Evolutionary conservation across 2,888 invertebrate genomes (phyloP).

Genomic region (Cremastinae sp.): DNA sequence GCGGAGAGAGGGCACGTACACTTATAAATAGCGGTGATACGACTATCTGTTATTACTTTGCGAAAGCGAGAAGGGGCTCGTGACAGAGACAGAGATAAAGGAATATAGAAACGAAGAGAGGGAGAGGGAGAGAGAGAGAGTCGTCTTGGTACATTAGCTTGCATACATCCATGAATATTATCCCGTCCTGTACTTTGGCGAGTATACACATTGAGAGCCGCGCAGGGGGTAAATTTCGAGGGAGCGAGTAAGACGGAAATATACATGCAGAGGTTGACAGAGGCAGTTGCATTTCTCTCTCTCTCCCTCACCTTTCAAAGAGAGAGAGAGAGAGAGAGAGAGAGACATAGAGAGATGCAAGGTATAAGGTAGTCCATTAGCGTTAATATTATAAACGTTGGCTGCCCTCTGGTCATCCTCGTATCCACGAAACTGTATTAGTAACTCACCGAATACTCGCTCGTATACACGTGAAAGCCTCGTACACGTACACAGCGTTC

Average conservation of each 20-base stretch:
- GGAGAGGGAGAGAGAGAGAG: slow-evolving; percentile 34
- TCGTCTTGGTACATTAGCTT: slow-evolving; percentile 78
- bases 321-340: slow-evolving; percentile 22
- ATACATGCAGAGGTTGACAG: slow-evolving; percentile 43
- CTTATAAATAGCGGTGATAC: slow-evolving; percentile 53
- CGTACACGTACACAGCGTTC: neutral
- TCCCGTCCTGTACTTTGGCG: slow-evolving; percentile 66
- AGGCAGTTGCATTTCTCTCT: neutral
- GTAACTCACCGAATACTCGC: slow-evolving; percentile 32
- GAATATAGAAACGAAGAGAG: no score
- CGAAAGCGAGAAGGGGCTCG: slow-evolving; percentile 13
- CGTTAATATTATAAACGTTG: slow-evolving; percentile 81
- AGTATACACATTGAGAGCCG: slow-evolving; percentile 54
- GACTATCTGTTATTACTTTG: slow-evolving; percentile 63
- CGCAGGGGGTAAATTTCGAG: slow-evolving; percentile 35
- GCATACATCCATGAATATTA: slow-evolving; percentile 80
- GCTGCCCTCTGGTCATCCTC: slow-evolving; percentile 79
- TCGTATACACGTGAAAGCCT: slow-evolving; percentile 28
- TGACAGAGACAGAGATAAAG: slow-evolving; percentile 5
- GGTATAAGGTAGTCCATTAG: slow-evolving; percentile 81
- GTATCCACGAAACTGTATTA: slow-evolving; percentile 70
- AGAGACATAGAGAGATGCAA: slow-evolving; percentile 71
- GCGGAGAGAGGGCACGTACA: slow-evolving; percentile 29
- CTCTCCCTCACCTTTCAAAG: no score
- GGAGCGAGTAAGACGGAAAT: slow-evolving; percentile 49